These are phyloP conservation scores for Girardia tigrina DNA, from an alignment of 2,888 invertebrate species.

Conservation along the genomic window DNA sequence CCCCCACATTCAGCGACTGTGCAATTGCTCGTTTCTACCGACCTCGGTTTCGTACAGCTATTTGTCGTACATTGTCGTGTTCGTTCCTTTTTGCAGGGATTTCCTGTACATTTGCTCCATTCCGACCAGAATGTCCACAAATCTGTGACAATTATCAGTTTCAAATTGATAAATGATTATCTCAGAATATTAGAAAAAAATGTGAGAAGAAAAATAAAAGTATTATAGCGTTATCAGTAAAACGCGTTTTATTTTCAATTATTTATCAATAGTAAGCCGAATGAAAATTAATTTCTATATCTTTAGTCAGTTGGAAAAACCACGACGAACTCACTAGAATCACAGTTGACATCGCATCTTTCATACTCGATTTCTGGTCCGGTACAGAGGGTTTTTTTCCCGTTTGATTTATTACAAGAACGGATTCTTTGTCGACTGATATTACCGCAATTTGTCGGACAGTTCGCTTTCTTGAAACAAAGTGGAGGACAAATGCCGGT, in stretches of 20 bases:
- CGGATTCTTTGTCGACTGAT: neutral
- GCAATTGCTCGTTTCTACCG: neutral
- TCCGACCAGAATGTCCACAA: conserved; percentile 20
- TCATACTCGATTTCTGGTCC: neutral
- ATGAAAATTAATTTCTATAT: too few relatives aligned
- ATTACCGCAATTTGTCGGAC: neutral
- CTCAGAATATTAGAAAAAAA: too few relatives aligned
- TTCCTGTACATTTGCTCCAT: conserved; percentile 23
- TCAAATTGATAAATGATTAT: too few relatives aligned
- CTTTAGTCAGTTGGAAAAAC: too few relatives aligned
- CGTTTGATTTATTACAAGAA: neutral
- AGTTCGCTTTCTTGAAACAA: neutral
- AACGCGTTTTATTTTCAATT: too few relatives aligned
- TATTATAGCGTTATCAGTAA: too few relatives aligned
- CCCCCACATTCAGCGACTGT: neutral
- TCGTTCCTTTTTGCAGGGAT: neutral
- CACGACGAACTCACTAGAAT: conserved; percentile 11
- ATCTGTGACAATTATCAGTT: too few relatives aligned
- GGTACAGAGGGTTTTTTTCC: neutral
- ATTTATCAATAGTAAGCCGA: too few relatives aligned
- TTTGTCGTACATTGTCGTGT: conserved; percentile 1
- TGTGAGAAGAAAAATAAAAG: too few relatives aligned
- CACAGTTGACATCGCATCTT: neutral
- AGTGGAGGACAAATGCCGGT: neutral
- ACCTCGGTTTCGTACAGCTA: neutral